phyloP scores from a whole-genome alignment of 1,140 invertebrate species.

The Halyomorpha halys region DNA sequence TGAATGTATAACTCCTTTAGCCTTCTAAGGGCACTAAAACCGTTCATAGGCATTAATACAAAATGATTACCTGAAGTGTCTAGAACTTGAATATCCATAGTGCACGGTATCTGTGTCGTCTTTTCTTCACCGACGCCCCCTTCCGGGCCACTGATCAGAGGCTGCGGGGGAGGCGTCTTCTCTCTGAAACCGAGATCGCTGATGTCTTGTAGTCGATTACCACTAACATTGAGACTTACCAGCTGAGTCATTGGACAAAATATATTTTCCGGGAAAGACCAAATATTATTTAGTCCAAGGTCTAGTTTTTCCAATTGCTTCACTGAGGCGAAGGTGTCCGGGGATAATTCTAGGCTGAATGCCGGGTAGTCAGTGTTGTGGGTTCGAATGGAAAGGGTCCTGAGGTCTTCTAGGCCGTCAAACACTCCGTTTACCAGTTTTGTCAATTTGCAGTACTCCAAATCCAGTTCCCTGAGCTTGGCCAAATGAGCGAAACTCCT shows the following conservation, averaged over 20 bases:
- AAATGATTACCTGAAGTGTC: constrained; percentile 80
- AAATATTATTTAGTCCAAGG: constrained; percentile 77
- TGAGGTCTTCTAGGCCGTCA: constrained; percentile 58
- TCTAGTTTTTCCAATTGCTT: constrained; percentile 69
- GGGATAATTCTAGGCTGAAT: constrained; percentile 64
- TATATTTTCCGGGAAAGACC: constrained; percentile 70
- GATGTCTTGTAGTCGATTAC: constrained; percentile 74
- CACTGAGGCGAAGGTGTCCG: constrained; percentile 57
- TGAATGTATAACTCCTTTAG: constrained; percentile 65
- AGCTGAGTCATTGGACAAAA: constrained; percentile 73
- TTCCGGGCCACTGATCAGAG: constrained; percentile 33
- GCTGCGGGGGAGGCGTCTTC: constrained; percentile 36
- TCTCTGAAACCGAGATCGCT: constrained; percentile 65
- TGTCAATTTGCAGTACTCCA: constrained; percentile 75
- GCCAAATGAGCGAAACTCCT: constrained; percentile 67
- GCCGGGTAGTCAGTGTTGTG: constrained; percentile 66
- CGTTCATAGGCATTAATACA: constrained; percentile 62
- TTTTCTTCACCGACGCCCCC: not conserved
- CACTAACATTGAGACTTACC: constrained; percentile 65
- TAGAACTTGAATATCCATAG: constrained; percentile 65
- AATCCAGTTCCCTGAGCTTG: constrained; percentile 60
- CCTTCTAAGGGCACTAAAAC: constrained; percentile 62
- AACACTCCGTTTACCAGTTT: constrained; percentile 63
- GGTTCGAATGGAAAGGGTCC: constrained; percentile 70
- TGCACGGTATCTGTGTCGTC: constrained; percentile 43